A percentile compares a stretch with the other conserved stretches of the same genome.
These are phyloP conservation scores for Entomobrya multifasciata DNA, from an alignment of 2,888 invertebrate species.

Conservation along the genomic window DNA sequence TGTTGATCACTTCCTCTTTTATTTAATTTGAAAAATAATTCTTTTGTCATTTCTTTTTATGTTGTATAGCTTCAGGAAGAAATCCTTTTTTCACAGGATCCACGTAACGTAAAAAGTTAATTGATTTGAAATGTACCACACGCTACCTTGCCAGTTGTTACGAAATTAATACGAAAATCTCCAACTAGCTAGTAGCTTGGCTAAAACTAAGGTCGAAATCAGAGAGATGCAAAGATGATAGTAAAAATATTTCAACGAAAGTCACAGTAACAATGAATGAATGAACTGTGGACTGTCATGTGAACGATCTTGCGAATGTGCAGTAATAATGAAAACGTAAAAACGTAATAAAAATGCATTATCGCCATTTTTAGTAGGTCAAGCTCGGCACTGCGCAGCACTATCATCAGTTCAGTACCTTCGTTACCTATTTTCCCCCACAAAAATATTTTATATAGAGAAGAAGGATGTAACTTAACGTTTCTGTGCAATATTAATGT, in stretches of 20 bases:
- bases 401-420: background rate
- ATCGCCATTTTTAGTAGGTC: too few species aligned
- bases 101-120: too few species aligned
- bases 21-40: background rate
- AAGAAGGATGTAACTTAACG: too few species aligned
- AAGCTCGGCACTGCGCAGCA: too few species aligned
- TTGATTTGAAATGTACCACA: too few species aligned
- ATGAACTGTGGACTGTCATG: background rate
- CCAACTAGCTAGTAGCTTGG: background rate
- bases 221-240: too few species aligned
- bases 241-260: background rate
- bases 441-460: background rate
- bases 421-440: background rate
- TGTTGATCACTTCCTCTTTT: background rate
- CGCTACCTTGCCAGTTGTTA: background rate
- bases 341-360: too few species aligned
- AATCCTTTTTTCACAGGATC: background rate
- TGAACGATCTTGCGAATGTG: background rate
- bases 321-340: too few species aligned
- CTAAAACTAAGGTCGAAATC: background rate
- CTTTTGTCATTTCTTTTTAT: slow-evolving; percentile 7
- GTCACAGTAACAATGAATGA: background rate
- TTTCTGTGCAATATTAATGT: background rate
- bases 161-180: background rate
- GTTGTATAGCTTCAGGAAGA: background rate